Conservation (phyloP, 2,113 vertebrate species). For the Chloropsis hardwickii region DNA sequence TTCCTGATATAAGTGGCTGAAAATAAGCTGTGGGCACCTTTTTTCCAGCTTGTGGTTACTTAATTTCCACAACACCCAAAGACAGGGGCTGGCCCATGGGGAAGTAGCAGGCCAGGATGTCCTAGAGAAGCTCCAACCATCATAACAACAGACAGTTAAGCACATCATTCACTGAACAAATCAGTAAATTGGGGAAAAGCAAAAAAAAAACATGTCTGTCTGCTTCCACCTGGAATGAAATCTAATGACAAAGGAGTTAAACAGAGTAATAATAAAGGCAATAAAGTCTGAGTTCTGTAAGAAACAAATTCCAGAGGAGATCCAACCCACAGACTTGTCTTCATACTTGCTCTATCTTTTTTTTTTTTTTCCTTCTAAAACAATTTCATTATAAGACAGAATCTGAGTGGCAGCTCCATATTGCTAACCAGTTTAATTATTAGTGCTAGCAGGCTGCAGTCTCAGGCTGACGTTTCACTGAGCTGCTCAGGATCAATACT, state of each 20-base stretch:
- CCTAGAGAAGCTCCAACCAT: not conserved
- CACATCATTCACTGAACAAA: not conserved
- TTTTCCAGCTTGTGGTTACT: not conserved
- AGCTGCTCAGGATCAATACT: conserved; percentile 53
- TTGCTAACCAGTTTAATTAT: conserved; percentile 68
- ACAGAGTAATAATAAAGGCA: conserved; percentile 9
- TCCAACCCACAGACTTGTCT: not conserved
- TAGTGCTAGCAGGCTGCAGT: conserved; percentile 27
- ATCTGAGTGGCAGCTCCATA: conserved; percentile 61
- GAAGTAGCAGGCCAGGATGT: not conserved
- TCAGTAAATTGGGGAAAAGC: not conserved
- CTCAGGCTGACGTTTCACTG: conserved; percentile 40
- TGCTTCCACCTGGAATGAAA: not conserved
- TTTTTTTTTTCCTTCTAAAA: not conserved
- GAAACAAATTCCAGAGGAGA: conserved; percentile 11
- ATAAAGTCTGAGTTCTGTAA: not conserved
- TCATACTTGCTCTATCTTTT: not conserved
- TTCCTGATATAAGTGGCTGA: not conserved
- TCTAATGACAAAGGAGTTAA: conserved; percentile 3
- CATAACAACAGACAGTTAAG: not conserved
- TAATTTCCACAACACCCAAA: not conserved
- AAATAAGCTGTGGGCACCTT: not conserved
- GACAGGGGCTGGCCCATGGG: accelerated
- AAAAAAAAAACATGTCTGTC: accelerated
- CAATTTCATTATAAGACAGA: conserved; percentile 33